These are phyloP conservation scores for Calameuta pallipes DNA, from an alignment of 2,888 invertebrate genomes.

Conservation along the genomic window DNA sequence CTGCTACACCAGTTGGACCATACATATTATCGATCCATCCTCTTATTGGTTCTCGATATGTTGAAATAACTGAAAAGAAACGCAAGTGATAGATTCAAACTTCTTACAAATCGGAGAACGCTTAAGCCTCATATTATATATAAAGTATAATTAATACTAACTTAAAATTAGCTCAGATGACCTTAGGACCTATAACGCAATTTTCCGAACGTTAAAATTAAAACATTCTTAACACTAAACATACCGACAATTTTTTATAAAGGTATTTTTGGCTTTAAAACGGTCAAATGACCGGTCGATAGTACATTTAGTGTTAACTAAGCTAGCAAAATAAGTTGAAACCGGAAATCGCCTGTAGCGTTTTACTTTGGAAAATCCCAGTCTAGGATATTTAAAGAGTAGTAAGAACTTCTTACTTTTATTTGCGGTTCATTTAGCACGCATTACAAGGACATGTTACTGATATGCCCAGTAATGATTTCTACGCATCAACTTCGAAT, in stretches of 20 bases:
- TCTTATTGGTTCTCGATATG: conserved; percentile 79
- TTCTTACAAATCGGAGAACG: not conserved
- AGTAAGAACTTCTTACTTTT: not conserved
- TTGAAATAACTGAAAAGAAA: conserved; percentile 69
- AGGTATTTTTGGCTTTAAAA: too few relatives aligned
- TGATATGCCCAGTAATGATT: not conserved
- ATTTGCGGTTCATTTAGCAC: not conserved
- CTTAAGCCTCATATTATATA: not conserved
- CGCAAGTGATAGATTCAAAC: not conserved
- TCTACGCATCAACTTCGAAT: not conserved
- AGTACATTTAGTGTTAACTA: not conserved
- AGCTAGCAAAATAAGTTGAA: not conserved
- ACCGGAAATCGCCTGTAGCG: not conserved
- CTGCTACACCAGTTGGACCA: conserved; percentile 83
- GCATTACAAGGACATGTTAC: not conserved
- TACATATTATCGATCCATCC: conserved; percentile 95
- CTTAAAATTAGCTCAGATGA: not conserved
- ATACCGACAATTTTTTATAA: too few relatives aligned
- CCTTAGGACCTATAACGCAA: not conserved
- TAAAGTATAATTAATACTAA: not conserved
- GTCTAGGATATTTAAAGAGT: not conserved
- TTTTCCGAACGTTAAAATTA: not conserved
- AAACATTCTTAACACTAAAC: too few relatives aligned
- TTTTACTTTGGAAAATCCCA: not conserved
- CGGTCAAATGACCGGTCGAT: too few relatives aligned